Conservation (phyloP, 92 coral and sea anemone genomes). For the Paragorgia papillata region DNA sequence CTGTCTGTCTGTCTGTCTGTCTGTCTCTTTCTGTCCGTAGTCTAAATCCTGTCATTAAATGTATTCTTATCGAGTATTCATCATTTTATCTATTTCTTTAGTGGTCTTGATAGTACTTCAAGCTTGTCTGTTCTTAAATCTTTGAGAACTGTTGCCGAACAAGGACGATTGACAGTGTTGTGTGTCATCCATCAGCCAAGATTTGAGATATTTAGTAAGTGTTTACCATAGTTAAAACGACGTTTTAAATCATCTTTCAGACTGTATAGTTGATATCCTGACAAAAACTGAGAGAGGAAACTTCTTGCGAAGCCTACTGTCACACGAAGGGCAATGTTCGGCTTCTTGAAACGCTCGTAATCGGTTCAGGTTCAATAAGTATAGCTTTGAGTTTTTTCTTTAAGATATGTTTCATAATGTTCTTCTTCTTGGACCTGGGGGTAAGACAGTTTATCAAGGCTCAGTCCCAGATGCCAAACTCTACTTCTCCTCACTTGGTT, state of each 20-base stretch:
- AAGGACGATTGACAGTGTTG: constrained; percentile 72
- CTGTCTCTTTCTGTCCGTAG: no score
- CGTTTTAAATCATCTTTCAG: background rate
- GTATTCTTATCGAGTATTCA: no score
- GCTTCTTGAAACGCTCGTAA: no score
- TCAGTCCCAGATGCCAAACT: constrained; percentile 64
- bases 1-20: no score
- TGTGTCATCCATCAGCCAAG: constrained; percentile 95
- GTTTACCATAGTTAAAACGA: no score
- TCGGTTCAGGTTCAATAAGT: no score
- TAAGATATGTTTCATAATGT: constrained; percentile 78
- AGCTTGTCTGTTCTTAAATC: constrained; percentile 81
- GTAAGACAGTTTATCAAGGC: constrained; percentile 83
- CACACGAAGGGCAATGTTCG: no score
- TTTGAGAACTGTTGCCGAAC: constrained; percentile 78
- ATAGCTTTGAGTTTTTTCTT: no score
- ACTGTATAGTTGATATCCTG: no score
- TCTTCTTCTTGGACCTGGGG: constrained; percentile 83
- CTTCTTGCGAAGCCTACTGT: no score
- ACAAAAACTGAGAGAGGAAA: no score
- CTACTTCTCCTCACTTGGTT: constrained; percentile 62
- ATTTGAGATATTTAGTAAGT: constrained; percentile 87
- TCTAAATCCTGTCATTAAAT: no score
- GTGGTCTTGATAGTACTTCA: constrained; percentile 90
- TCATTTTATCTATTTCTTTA: constrained; percentile 1